A percentile compares a stretch with the other conserved stretches of the same genome.
These are phyloP conservation scores for Hemibagrus guttatus DNA, from an alignment of 2,797 vertebrate genomes.

Conservation along the genomic window DNA sequence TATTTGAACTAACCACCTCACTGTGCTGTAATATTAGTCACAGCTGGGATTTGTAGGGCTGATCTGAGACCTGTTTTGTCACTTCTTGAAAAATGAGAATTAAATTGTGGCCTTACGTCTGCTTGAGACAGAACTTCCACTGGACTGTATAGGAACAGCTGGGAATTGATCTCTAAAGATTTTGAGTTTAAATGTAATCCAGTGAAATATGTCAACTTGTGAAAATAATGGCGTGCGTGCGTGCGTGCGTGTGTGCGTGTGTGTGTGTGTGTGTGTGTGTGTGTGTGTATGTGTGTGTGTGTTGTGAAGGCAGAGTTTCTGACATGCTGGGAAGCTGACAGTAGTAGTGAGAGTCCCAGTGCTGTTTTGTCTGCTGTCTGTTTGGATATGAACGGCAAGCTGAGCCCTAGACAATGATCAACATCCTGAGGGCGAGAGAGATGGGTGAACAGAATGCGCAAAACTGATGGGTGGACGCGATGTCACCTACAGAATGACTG, in stretches of 20 bases:
- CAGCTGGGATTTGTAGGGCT: conserved; percentile 26
- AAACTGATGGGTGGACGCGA: conserved; percentile 29
- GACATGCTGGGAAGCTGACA: conserved; percentile 46
- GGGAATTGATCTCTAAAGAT: conserved; percentile 4
- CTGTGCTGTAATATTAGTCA: background rate
- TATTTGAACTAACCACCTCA: conserved; percentile 15
- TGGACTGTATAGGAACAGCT: conserved; percentile 11
- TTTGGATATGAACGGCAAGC: conserved; percentile 44
- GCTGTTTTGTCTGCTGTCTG: conserved; percentile 47
- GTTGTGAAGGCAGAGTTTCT: conserved; percentile 17
- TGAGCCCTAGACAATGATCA: conserved; percentile 48
- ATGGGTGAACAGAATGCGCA: conserved; percentile 24
- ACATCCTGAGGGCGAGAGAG: conserved; percentile 38
- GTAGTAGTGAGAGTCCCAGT: conserved; percentile 37
- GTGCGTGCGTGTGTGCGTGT: background rate
- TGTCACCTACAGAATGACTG: conserved; percentile 14
- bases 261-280: conserved; percentile 1
- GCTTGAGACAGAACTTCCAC: background rate
- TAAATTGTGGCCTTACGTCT: background rate
- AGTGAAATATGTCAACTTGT: conserved; percentile 31
- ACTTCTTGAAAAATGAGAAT: conserved; percentile 17
- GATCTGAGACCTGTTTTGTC: conserved; percentile 20
- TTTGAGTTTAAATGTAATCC: conserved; percentile 18
- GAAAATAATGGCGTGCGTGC: background rate
- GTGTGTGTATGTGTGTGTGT: conserved; percentile 19